phyloP scores from a whole-genome alignment of 2,888 invertebrate genomes.

The Nebria salina region DNA sequence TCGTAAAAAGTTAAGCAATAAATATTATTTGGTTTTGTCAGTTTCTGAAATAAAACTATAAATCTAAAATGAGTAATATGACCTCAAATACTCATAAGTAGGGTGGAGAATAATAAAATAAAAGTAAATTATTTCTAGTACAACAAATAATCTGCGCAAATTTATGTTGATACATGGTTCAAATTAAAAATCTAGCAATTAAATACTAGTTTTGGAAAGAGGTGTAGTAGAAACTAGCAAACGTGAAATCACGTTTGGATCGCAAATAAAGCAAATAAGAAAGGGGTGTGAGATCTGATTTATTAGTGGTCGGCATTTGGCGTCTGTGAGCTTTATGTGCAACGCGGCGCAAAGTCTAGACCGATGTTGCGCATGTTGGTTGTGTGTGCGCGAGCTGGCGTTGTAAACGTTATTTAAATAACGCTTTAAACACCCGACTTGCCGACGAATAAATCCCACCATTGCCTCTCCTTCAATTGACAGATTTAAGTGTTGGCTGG shows the following conservation, averaged over 20 bases:
- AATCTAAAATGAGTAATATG: not conserved
- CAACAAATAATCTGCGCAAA: not conserved
- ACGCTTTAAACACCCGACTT: not conserved
- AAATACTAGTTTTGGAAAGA: not conserved
- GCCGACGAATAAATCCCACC: not conserved
- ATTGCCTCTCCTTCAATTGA: not conserved
- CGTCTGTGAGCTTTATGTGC: not conserved
- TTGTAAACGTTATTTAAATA: not conserved
- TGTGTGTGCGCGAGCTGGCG: not conserved
- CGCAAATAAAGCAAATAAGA: not conserved
- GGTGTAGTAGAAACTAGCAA: not conserved
- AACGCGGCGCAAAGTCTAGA: not conserved
- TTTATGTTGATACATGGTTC: not conserved
- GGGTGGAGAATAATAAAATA: too few relatives aligned
- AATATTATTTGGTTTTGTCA: too few relatives aligned
- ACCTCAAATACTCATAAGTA: not conserved
- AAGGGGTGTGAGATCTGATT: not conserved
- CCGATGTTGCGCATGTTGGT: not conserved
- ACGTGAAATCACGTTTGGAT: not conserved
- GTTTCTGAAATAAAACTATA: not conserved
- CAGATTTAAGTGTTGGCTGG: not conserved
- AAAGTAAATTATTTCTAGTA: not conserved
- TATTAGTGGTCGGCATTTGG: not conserved
- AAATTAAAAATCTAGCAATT: not conserved
- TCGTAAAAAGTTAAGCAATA: too few relatives aligned